Evolutionary conservation across 2,888 invertebrate species (phyloP).

Genomic region (Nomada lathburiana): DNA sequence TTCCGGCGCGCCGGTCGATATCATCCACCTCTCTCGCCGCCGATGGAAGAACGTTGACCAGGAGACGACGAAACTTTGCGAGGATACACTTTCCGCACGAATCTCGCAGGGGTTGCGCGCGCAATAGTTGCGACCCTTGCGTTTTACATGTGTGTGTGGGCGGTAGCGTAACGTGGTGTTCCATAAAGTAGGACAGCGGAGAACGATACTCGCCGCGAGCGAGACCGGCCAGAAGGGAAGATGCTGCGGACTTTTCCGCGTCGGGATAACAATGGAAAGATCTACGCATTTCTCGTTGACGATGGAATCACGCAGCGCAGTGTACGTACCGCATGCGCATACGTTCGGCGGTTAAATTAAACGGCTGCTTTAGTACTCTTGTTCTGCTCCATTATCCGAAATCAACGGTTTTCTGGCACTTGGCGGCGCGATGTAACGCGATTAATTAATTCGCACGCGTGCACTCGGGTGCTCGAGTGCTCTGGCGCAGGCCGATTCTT

Average conservation of each 20-base stretch:
- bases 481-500: too few relatives aligned
- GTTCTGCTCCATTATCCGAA: not conserved
- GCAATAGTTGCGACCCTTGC: conserved; percentile 21
- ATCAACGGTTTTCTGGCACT: too few relatives aligned
- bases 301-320: conserved; percentile 17
- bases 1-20: conserved; percentile 73
- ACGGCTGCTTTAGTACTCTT: conserved; percentile 22
- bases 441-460: conserved; percentile 30
- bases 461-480: too few relatives aligned
- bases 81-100: conserved; percentile 63
- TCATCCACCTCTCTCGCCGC: conserved; percentile 68
- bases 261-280: not conserved
- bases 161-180: not conserved
- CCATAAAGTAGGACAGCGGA: conserved; percentile 42
- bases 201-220: conserved; percentile 44
- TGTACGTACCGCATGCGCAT: not conserved
- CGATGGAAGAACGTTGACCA: conserved; percentile 75
- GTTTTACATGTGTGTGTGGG: not conserved
- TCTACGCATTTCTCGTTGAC: not conserved
- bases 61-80: conserved; percentile 68
- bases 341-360: conserved; percentile 28
- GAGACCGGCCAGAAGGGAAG: conserved; percentile 11
- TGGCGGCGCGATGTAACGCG: conserved; percentile 11
- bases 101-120: conserved; percentile 54
- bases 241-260: conserved; percentile 20